phyloP scores from a whole-genome alignment of 1,140 invertebrate species.

The Pseudomyrmex pallidus region DNA sequence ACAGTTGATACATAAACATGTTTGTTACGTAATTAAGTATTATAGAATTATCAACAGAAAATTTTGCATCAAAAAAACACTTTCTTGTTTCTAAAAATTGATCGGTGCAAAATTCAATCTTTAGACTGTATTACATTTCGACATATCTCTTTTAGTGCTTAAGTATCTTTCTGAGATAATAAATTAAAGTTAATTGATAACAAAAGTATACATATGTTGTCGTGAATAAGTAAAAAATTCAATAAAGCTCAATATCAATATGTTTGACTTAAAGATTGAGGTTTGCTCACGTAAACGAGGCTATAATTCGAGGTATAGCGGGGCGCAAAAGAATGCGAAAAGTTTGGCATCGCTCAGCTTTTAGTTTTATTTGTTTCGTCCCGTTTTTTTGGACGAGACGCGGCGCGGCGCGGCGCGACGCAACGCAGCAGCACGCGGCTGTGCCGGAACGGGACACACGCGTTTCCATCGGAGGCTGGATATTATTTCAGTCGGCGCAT shows the following conservation, averaged over 20 bases:
- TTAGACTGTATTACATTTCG: too few relatives aligned
- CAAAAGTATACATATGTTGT: not conserved
- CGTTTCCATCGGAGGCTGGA: constrained; percentile 77
- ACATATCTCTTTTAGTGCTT: too few relatives aligned
- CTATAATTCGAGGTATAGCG: not conserved
- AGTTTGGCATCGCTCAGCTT: constrained; percentile 76
- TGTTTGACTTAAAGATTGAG: constrained; percentile 13
- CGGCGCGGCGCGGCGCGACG: constrained; percentile 20
- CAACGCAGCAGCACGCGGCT: constrained; percentile 7
- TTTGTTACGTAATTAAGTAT: too few relatives aligned
- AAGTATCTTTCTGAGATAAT: too few relatives aligned
- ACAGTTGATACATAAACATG: too few relatives aligned
- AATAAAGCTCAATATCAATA: constrained; percentile 11
- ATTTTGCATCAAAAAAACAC: too few relatives aligned
- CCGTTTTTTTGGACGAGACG: constrained; percentile 54
- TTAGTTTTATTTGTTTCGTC: constrained; percentile 68
- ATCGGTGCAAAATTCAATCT: too few relatives aligned
- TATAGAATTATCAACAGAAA: too few relatives aligned
- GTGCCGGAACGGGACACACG: constrained; percentile 61
- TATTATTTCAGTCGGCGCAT: constrained; percentile 85
- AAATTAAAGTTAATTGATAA: too few relatives aligned
- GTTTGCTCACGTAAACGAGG: not conserved
- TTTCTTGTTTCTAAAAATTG: too few relatives aligned
- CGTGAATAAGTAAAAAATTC: not conserved
- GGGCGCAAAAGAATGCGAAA: constrained; percentile 83